Base-by-base conservation (phyloP, 2,888 invertebrate genomes). In the Tetanocera ferruginea region DNA sequence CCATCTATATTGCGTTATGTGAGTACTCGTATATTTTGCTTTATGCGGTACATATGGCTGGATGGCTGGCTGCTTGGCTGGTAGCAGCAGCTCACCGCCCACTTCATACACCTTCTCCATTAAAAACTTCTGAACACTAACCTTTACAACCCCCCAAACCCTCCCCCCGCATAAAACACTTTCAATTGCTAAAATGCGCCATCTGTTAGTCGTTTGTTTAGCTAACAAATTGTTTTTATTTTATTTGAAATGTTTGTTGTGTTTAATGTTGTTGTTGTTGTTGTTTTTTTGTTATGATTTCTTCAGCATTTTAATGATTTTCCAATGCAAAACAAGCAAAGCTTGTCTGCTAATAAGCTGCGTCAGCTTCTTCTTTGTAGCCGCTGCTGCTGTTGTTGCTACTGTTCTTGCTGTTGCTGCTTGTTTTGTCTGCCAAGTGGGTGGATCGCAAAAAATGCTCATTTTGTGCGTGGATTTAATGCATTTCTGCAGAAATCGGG, bases 271-370 rank as follows among this genome's bases (percentile, higher is more conserved):
- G 51, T 70, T 70, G 25, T 1, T 25, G 25, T 25, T 70, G 49
- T 51, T 69, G 23, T 71, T 51, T 71, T 71, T 14, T 70, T 70
- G 52, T 70, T 70, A 25, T 51, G 70, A 55, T 55, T 71, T 71
- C 55, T 37, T 31, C 5, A 28, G 52, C 5, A 52, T 57, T 71
- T 71, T 31, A 71, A 71, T 71, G 71, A 55, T 71, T 71, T 71
- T 71, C 28, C 57, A 60, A 23, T 60, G 57, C 25, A 60, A 23
- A 28, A 25, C 57, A 23, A 60, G 19, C 19, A 43, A 43, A 11
- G 43, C 3, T 43, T 43, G 11, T 43, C 43, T 43, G 14, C 14
- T 43, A 43, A 43, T 11, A 43, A 43, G 43, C 43, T 43, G 4
- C 43, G 11, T 43, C 43, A 43, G 43, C 43, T 43, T 43, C 43